Evolutionary conservation across 1,140 invertebrate species (phyloP), one percentile per base, ranked within the genome.

Genomic region (Trichonephila inaurata): DNA sequence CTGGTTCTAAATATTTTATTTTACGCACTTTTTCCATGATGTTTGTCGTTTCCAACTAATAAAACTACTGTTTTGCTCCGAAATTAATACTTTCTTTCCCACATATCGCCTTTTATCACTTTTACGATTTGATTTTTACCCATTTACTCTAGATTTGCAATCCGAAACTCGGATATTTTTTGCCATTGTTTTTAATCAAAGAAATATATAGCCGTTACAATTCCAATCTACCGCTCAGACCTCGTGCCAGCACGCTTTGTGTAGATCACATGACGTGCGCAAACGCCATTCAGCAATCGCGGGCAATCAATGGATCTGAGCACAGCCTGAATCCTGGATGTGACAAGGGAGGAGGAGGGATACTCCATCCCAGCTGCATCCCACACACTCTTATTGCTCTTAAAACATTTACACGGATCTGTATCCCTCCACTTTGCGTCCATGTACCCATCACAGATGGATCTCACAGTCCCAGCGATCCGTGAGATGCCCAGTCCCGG

Each of bases 231-330:
- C 58, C 44, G 83, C 83, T 51, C 6, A 28, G 7, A 58, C 40
- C 51, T 58, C 10, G 81, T 40, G 81, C 44, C 21, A 24, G 83
- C 40, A 85, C 21, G 83, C 58, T 58, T 24, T 58, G 83, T 60
- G 83, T 60, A 19, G 18, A 51, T 87, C 91, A 92, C 91, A 24
- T 92, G 91, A 92, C 83, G 33, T 92, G 91, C 91, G 91, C 91
- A 87, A 62, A 72, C 83, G 62, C 82, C 24, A 64, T 60, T 60
- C 82, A 44, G 21, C 64, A 16, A 5, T n/a, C 83, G 66, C n/a
- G 44, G 14, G 24, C 91, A 72, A 92, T 92, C 91, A 92, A 92
- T 92, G 91, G 85, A 58, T 69, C 91, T 92, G 91, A 92, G 91
- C 91, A 92, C 66, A 72, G 64, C 40, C 83, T 62, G 58, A 82